Evolutionary conservation across 2,888 invertebrate genomes (phyloP), one percentile per base, ranked within the genome.

Genomic region (Ferdinandea cuprea): DNA sequence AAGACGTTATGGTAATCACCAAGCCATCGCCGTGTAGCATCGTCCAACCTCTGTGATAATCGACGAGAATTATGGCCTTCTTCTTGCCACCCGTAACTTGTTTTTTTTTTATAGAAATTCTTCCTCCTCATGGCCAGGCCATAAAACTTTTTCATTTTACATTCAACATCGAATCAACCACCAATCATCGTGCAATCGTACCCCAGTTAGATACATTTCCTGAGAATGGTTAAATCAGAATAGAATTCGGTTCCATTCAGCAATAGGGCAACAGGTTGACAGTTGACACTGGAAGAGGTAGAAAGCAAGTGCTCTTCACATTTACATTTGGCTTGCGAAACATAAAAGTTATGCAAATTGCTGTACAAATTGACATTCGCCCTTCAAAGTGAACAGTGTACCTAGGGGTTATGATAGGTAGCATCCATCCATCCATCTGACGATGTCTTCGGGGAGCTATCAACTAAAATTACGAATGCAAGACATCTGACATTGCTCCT

Each of bases 401-500:
- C 25, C n/a, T n/a, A n/a, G n/a, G n/a, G 11, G 11, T 19, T 11
- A 19, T 11, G 48, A 19, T n/a, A 13, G 46, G 13, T 61, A 19
- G 46, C n/a, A 32, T 46, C 40, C 32, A 19, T 32, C 32, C 35
- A 35, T 1, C 11, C 1, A 13, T 28, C 42, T 35, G 25, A 19
- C 19, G 25, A 25, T 21, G 46, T 54, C 46, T 13, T 13, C 48
- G 32, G 56, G 46, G 37, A 25, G 37, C 58, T 50, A 58, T 66
- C 15, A 32, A 59, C 44, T 9, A 15, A 59, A 73, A 68, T 73
- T 74, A 63, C 68, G 46, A 74, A 80, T 81, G 81, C 81, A 81
- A 76, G 71, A 76, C 52, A 71, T 65, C 46, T 19, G 37, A 59
- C 25, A 52, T 25, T 30, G 66, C 52, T 46, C 52, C 48, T 28